phyloP scores from a whole-genome alignment of 1,140 invertebrate species.

The Phocides pigmalion region DNA sequence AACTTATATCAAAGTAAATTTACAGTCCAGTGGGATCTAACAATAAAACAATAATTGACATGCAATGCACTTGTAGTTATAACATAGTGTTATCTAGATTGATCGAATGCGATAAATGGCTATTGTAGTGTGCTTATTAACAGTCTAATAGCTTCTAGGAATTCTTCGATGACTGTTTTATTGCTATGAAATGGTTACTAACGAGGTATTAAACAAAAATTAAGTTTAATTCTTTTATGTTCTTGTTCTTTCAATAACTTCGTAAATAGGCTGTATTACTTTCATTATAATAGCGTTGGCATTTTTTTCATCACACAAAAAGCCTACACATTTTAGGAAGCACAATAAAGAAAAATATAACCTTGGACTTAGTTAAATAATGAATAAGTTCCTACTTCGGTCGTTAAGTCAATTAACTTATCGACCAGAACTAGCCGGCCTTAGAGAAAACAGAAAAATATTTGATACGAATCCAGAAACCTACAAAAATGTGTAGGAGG shows the following conservation, averaged over 20 bases:
- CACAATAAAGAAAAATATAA: not conserved
- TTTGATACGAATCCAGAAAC: constrained; percentile 15
- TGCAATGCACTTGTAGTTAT: constrained; percentile 7
- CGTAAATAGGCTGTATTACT: no score
- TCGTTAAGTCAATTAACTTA: not conserved
- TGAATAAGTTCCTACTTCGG: not conserved
- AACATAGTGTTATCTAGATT: constrained; percentile 6
- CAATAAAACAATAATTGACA: constrained; percentile 10
- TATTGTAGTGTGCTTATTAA: constrained; percentile 5
- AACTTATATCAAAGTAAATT: constrained; percentile 15
- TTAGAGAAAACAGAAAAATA: constrained; percentile 8
- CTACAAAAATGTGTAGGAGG: constrained; percentile 19
- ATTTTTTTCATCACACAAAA: no score
- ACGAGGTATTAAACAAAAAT: no score
- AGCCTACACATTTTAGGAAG: no score
- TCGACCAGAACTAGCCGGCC: not conserved
- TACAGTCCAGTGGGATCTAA: constrained; percentile 1
- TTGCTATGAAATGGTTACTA: no score
- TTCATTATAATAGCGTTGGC: no score
- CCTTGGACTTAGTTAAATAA: not conserved
- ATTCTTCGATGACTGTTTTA: constrained; percentile 10
- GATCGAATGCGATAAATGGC: not conserved
- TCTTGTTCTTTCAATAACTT: no score
- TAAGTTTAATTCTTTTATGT: no score
- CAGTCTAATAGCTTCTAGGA: not conserved